phyloP scores from a whole-genome alignment of 2,888 invertebrate species.

The Glaucopsyche alexis region DNA sequence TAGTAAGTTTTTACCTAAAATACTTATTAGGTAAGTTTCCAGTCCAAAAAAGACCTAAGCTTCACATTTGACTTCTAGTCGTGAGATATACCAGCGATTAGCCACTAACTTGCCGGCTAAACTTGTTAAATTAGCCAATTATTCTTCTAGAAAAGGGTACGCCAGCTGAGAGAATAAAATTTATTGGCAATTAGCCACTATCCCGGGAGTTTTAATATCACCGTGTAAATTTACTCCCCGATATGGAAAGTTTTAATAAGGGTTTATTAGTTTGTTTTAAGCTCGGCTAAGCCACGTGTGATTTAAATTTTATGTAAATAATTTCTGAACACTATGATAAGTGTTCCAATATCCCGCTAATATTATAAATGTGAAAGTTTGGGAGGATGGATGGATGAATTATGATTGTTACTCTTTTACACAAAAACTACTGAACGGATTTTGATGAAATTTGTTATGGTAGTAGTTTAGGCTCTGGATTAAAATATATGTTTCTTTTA shows the following conservation, averaged over 20 bases:
- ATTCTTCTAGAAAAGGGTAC: constrained; percentile 28
- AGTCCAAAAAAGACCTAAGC: background rate
- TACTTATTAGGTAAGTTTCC: background rate
- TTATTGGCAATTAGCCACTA: constrained; percentile 29
- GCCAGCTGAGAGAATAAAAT: constrained; percentile 22
- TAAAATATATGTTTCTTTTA: too few relatives aligned
- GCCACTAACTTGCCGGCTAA: constrained; percentile 14
- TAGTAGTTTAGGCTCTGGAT: too few relatives aligned
- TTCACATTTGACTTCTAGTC: constrained; percentile 11
- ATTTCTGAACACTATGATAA: background rate
- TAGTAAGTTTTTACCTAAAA: background rate
- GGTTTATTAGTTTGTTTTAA: constrained; percentile 12
- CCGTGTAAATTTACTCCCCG: background rate
- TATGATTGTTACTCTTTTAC: too few relatives aligned
- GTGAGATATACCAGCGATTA: constrained; percentile 11
- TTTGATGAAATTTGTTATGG: too few relatives aligned
- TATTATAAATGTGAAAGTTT: too few relatives aligned
- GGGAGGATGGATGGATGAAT: too few relatives aligned
- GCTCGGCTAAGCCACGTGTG: background rate
- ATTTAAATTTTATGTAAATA: background rate
- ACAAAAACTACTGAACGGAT: too few relatives aligned
- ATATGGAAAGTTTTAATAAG: constrained; percentile 10
- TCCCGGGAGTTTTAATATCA: constrained; percentile 11
- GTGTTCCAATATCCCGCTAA: too few relatives aligned
- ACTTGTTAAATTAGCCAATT: constrained; percentile 18